A percentile compares a stretch with the other conserved stretches of the same genome.
Conservation (phyloP, 2,888 invertebrate genomes). For the Tetragonula carbonaria region DNA sequence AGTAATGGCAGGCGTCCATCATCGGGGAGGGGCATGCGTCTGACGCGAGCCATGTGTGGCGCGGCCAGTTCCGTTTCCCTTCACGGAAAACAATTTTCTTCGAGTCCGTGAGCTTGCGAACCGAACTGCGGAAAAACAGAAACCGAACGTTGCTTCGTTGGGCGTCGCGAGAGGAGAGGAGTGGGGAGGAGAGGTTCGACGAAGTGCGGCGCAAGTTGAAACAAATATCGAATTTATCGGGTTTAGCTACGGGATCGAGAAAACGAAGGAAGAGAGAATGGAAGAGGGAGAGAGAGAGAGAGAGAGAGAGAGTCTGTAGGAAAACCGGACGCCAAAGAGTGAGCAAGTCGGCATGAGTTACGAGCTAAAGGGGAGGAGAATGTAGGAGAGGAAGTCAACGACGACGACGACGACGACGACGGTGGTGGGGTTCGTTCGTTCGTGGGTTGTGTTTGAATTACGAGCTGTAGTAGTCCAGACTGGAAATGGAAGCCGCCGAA, state of each 20-base stretch:
- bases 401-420: conserved; percentile 62
- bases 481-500: conserved; percentile 78
- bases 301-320: conserved; percentile 33
- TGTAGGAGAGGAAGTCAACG: conserved; percentile 70
- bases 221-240: conserved; percentile 84
- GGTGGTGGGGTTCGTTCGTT: conserved; percentile 62
- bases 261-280: not conserved
- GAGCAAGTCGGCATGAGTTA: conserved; percentile 69
- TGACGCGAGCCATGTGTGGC: conserved; percentile 67
- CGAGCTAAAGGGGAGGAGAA: conserved; percentile 57
- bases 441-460: conserved; percentile 71
- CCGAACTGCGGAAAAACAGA: conserved; percentile 20
- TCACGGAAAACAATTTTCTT: conserved; percentile 76
- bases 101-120: conserved; percentile 38
- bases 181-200: conserved; percentile 43
- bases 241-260: conserved; percentile 45
- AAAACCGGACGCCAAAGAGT: conserved; percentile 65
- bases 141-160: not conserved
- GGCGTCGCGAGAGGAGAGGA: not conserved
- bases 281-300: not conserved
- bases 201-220: conserved; percentile 82
- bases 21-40: conserved; percentile 67
- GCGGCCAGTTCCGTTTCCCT: conserved; percentile 54
- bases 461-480: conserved; percentile 72
- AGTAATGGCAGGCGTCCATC: conserved; percentile 77